A percentile compares a stretch with the other conserved stretches of the same genome.
Evolutionary conservation across 2,888 invertebrate genomes (phyloP).

Genomic region (Microchrysa polita): DNA sequence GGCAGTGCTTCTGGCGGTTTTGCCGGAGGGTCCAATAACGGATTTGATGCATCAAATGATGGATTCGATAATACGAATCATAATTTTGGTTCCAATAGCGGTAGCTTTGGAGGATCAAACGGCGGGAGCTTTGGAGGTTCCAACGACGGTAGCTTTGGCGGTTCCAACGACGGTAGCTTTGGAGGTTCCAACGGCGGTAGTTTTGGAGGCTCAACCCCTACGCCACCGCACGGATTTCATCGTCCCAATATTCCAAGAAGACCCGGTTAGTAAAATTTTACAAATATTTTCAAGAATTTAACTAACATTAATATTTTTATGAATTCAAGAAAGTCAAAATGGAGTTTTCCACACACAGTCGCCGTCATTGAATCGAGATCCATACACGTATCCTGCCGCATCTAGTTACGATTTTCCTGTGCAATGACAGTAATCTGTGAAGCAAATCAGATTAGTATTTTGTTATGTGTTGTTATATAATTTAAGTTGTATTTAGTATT

Average conservation of each 20-base stretch:
- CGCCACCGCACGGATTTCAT: background rate
- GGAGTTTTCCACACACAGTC: background rate
- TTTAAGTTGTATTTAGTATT: background rate
- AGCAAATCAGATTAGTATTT: background rate
- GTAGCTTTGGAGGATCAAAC: too few species aligned
- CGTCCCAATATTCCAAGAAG: background rate
- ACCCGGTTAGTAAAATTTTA: background rate
- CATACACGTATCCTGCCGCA: background rate
- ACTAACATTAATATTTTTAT: background rate
- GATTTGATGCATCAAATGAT: too few species aligned
- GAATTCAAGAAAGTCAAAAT: background rate
- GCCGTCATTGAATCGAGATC: background rate
- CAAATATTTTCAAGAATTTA: too few species aligned
- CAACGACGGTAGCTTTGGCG: too few species aligned
- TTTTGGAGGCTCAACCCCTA: background rate
- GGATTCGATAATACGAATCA: too few species aligned
- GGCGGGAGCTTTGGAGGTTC: too few species aligned
- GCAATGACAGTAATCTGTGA: too few species aligned
- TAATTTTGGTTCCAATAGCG: too few species aligned
- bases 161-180: too few species aligned
- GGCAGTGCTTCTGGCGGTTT: too few species aligned
- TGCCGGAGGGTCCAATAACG: too few species aligned
- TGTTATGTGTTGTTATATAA: background rate
- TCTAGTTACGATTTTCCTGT: background rate
- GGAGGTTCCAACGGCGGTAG: background rate